Percentiles rank a stretch among this genome's conserved stretches.
Conservation (phyloP, 2,113 vertebrate genomes). For the Dryoscopus gambensis region DNA sequence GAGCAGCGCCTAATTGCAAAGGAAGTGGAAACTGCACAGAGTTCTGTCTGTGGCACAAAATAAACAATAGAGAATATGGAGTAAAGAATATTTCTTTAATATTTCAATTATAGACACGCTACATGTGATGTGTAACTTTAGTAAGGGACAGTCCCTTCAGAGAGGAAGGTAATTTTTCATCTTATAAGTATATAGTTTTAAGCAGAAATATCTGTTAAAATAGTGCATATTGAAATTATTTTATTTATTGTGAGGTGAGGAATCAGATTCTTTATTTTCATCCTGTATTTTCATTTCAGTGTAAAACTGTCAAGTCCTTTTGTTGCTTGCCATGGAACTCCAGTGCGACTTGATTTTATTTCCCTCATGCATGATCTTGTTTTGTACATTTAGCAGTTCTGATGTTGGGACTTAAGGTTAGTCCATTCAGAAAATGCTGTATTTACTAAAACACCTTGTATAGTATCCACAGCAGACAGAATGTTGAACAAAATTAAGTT, state of each 20-base stretch:
- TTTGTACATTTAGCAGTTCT: not conserved
- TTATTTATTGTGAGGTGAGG: not conserved
- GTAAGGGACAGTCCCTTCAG: not conserved
- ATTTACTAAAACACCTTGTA: not conserved
- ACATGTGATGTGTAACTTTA: not conserved
- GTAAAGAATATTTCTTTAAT: not conserved
- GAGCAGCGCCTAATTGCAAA: not conserved
- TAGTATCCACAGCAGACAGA: not conserved
- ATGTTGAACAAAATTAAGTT: not conserved
- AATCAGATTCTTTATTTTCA: not conserved
- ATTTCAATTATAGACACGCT: not conserved
- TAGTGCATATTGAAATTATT: not conserved
- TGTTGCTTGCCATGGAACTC: not conserved
- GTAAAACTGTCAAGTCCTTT: not conserved
- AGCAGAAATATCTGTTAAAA: not conserved
- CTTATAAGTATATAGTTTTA: not conserved
- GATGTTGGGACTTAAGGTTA: not conserved
- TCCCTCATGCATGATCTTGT: not conserved
- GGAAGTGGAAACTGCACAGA: conserved; percentile 1
- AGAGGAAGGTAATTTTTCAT: not conserved
- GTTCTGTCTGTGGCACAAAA: not conserved
- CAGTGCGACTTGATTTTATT: not conserved
- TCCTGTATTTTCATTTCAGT: not conserved
- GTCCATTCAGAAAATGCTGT: not conserved
- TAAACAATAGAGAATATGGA: not conserved